These are phyloP conservation scores for Anser brachyrhynchus DNA, from an alignment of 2,113 vertebrate genomes.

Conservation along the genomic window DNA sequence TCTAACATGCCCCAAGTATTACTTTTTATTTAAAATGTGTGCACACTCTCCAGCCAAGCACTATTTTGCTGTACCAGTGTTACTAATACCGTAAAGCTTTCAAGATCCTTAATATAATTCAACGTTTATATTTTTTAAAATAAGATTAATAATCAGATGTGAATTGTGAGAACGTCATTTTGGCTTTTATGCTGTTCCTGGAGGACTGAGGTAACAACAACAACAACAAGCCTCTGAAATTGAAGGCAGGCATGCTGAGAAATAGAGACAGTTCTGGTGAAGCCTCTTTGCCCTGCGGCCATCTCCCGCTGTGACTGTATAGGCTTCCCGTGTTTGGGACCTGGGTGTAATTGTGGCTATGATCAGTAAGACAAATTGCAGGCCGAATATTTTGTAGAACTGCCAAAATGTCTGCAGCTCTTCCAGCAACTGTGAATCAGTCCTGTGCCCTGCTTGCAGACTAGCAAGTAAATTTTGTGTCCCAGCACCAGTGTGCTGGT, in stretches of 20 bases:
- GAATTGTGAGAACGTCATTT: not conserved
- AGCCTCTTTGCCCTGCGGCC: not conserved
- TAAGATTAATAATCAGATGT: not conserved
- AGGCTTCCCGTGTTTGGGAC: not conserved
- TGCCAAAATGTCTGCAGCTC: constrained; percentile 37
- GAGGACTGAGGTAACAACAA: not conserved
- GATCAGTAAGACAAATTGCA: constrained; percentile 21
- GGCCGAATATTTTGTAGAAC: not conserved
- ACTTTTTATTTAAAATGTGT: constrained; percentile 5
- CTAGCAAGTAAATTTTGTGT: not conserved
- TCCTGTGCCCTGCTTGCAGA: not conserved
- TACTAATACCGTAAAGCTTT: constrained; percentile 63
- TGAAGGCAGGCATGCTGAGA: not conserved
- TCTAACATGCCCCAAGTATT: constrained; percentile 5
- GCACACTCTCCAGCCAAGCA: not conserved
- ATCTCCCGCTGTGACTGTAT: not conserved
- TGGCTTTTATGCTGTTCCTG: not conserved
- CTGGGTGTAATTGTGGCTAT: not conserved
- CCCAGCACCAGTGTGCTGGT: not conserved
- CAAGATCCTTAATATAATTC: constrained; percentile 41
- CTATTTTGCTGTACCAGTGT: constrained; percentile 49
- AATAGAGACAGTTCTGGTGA: not conserved
- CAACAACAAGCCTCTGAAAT: not conserved
- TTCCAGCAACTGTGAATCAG: constrained; percentile 46
- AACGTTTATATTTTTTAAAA: not conserved